Conservation (phyloP, 2,888 invertebrate genomes). For the Parochlus steinenii region DNA sequence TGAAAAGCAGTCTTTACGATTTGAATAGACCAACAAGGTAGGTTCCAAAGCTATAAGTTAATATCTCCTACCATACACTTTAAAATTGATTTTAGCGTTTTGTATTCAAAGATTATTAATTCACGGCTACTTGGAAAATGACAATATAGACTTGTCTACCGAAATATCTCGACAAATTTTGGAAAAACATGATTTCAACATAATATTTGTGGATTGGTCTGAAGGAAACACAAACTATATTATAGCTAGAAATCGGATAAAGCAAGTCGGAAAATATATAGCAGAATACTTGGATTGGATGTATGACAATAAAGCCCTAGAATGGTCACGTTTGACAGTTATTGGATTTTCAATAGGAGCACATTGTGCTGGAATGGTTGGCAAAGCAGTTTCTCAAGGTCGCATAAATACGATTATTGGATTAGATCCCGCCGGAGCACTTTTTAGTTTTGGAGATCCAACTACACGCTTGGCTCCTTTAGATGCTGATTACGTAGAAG, state of each 20-base stretch:
- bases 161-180: too few species aligned
- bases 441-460: neutral
- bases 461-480: neutral
- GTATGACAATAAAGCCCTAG: slow-evolving; percentile 15
- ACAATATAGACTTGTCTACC: too few species aligned
- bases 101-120: too few species aligned
- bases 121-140: too few species aligned
- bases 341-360: slow-evolving; percentile 30
- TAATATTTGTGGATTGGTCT: slow-evolving; percentile 25
- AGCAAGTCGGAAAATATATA: slow-evolving; percentile 20
- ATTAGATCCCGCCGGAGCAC: slow-evolving; percentile 7
- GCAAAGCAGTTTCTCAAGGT: slow-evolving; percentile 19
- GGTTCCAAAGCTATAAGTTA: too few species aligned
- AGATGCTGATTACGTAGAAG: slow-evolving; percentile 1
- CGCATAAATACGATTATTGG: slow-evolving; percentile 19
- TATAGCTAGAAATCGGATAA: slow-evolving; percentile 21
- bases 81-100: too few species aligned
- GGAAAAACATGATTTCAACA: too few species aligned
- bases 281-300: slow-evolving; percentile 22
- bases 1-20: too few species aligned
- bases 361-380: slow-evolving; percentile 26
- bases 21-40: too few species aligned
- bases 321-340: slow-evolving; percentile 20
- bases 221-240: slow-evolving; percentile 23
- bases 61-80: too few species aligned